These are phyloP conservation scores for Hypomesus transpacificus DNA, from an alignment of 2,113 vertebrate genomes.

Conservation along the genomic window DNA sequence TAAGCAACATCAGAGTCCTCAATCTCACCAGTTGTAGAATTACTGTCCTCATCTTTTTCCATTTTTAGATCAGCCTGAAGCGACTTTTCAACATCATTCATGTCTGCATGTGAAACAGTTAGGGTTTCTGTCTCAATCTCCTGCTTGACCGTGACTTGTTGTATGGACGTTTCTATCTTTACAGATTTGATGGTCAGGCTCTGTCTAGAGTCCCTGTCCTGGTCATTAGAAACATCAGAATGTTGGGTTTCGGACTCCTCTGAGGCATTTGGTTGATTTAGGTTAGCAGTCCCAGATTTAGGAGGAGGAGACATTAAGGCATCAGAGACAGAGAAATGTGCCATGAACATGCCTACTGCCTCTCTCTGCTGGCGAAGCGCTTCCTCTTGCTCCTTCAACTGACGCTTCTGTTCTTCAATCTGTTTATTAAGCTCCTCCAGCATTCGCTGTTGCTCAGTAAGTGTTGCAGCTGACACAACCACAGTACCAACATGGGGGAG, in stretches of 20 bases:
- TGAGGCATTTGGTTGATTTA: constrained; percentile 35
- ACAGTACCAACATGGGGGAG: constrained; percentile 52
- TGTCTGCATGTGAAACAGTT: not conserved
- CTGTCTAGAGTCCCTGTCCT: not conserved
- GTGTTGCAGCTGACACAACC: constrained; percentile 69
- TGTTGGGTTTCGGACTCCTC: constrained; percentile 29
- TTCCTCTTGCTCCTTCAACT: constrained; percentile 92
- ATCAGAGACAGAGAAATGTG: constrained; percentile 92
- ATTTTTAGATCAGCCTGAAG: constrained; percentile 21
- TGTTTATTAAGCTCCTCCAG: constrained; percentile 92
- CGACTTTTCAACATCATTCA: not conserved
- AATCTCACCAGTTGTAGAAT: constrained; percentile 64
- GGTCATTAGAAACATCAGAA: constrained; percentile 29
- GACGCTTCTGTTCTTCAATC: constrained; percentile 93
- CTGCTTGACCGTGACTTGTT: constrained; percentile 1
- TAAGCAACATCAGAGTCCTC: constrained; percentile 82
- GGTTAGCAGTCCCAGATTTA: constrained; percentile 69
- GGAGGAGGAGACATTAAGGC: constrained; percentile 88
- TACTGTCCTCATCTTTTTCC: constrained; percentile 45
- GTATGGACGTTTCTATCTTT: constrained; percentile 20
- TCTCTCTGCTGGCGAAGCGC: constrained; percentile 89
- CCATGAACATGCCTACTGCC: constrained; percentile 92
- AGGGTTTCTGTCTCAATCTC: constrained; percentile 8
- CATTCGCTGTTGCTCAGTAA: constrained; percentile 92
- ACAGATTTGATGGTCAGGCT: constrained; percentile 17